These are phyloP conservation scores for Andrena marginata DNA, from an alignment of 2,888 invertebrate species.

Conservation along the genomic window DNA sequence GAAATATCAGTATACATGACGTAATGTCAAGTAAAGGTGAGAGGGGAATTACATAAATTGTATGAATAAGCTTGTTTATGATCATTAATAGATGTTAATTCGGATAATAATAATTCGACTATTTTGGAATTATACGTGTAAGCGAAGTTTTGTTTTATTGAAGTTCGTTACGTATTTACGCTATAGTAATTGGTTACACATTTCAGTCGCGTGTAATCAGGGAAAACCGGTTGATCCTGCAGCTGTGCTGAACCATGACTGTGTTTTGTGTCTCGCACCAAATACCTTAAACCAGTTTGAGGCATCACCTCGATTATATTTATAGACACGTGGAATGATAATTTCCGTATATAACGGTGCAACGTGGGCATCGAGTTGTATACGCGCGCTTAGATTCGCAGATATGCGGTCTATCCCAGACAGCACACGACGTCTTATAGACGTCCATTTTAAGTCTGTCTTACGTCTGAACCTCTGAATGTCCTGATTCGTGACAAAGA, in stretches of 20 bases:
- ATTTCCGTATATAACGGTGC: constrained; percentile 61
- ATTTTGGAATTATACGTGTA: not conserved
- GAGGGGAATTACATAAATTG: not conserved
- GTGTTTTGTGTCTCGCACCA: constrained; percentile 61
- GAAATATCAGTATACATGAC: no score
- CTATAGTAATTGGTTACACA: constrained; percentile 15
- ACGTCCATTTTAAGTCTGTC: no score
- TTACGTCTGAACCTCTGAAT: no score
- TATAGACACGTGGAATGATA: constrained; percentile 61
- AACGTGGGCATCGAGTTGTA: not conserved
- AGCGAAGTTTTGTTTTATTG: not conserved
- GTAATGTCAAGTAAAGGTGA: no score
- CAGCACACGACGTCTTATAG: no score
- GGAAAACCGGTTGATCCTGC: constrained; percentile 69
- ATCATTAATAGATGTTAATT: no score
- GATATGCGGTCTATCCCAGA: not conserved
- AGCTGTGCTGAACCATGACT: constrained; percentile 60
- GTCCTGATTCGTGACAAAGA: no score
- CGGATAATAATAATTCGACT: not conserved
- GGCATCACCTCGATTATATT: constrained; percentile 64
- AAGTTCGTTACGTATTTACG: constrained; percentile 11
- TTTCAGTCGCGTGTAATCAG: constrained; percentile 36
- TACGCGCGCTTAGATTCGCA: constrained; percentile 6
- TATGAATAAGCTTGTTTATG: not conserved
- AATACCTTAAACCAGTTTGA: constrained; percentile 71